These are phyloP conservation scores for Caenorhabditis drosophilae DNA, from an alignment of 2,888 invertebrate genomes.

Conservation along the genomic window DNA sequence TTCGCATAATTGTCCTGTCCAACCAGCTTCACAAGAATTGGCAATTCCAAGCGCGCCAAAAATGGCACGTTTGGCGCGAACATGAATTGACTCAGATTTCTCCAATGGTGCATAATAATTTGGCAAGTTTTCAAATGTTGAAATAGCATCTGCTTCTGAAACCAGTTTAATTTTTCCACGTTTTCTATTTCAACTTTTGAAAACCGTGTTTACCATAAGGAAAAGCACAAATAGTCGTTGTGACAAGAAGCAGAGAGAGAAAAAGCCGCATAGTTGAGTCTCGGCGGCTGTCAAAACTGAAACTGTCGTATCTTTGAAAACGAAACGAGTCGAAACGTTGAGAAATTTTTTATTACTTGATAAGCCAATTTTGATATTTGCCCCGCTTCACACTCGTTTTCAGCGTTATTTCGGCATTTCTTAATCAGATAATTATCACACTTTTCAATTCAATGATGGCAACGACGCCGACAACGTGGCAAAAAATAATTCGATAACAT, in stretches of 20 bases:
- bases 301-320: constrained; percentile 31
- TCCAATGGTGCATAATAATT: constrained; percentile 29
- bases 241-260: constrained; percentile 21
- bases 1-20: constrained; percentile 48
- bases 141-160: constrained; percentile 4
- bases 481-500: no score
- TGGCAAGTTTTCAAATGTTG: constrained; percentile 19
- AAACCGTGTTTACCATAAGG: constrained; percentile 13
- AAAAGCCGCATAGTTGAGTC: constrained; percentile 24
- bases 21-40: constrained; percentile 39
- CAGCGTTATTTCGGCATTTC: no score
- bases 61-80: constrained; percentile 38
- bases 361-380: constrained; percentile 41
- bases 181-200: not conserved
- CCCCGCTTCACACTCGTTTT: no score
- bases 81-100: constrained; percentile 13
- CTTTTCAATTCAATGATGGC: no score
- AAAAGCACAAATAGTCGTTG: constrained; percentile 17
- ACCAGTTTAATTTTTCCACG: not conserved
- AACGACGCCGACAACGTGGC: no score
- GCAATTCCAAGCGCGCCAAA: constrained; percentile 36
- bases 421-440: no score
- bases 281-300: constrained; percentile 21
- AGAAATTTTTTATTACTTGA: constrained; percentile 36
- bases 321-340: constrained; percentile 8